Evolutionary conservation across 1,140 invertebrate genomes (phyloP).

Genomic region (Ctenoplectra terminalis): DNA sequence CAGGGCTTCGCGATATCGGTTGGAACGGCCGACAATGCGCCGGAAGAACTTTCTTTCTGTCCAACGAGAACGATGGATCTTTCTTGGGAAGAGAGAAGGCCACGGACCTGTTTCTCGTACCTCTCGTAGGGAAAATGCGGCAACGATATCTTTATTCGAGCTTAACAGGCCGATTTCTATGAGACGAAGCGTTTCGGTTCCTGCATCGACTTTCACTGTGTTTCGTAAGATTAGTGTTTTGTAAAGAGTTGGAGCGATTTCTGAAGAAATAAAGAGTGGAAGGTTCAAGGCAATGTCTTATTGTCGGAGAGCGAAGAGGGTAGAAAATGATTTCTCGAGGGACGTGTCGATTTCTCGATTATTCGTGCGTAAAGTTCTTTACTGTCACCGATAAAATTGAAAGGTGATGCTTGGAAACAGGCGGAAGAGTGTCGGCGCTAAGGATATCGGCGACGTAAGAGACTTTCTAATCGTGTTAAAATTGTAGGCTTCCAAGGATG

Average conservation of each 20-base stretch:
- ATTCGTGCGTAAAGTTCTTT: conserved; percentile 16
- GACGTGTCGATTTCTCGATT: conserved; percentile 17
- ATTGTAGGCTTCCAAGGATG: too few relatives aligned
- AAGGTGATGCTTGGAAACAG: background rate
- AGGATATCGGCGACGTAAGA: background rate
- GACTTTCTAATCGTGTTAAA: background rate
- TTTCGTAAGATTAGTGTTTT: too few relatives aligned
- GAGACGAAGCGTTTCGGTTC: background rate
- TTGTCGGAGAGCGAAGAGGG: conserved; percentile 9
- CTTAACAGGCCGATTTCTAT: background rate
- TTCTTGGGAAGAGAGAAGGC: background rate
- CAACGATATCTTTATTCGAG: conserved; percentile 3
- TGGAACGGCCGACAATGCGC: conserved; percentile 13
- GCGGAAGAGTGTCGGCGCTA: background rate
- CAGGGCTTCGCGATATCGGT: background rate
- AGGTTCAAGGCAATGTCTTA: conserved; percentile 4
- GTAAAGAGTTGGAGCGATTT: background rate
- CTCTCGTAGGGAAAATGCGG: background rate
- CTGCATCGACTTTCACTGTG: too few relatives aligned
- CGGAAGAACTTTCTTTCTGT: conserved; percentile 49
- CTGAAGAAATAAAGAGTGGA: background rate
- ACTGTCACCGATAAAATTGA: conserved; percentile 1
- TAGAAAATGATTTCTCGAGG: background rate
- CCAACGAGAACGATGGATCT: conserved; percentile 5
- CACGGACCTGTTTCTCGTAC: background rate